These are phyloP conservation scores for Eupithecia exiguata DNA, from an alignment of 2,888 invertebrate species.

Conservation along the genomic window DNA sequence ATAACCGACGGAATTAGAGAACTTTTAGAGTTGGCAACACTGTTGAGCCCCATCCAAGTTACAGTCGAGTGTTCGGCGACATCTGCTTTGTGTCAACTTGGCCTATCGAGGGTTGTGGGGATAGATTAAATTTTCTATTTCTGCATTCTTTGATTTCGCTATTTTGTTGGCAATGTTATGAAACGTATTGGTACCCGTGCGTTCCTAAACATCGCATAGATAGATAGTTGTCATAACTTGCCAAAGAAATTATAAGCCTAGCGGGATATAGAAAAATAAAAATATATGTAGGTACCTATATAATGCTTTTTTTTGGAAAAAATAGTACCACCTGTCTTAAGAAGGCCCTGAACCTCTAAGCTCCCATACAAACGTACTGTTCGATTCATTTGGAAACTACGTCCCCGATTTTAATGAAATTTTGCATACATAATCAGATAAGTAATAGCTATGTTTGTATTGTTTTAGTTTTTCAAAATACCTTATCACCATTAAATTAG, in stretches of 20 bases:
- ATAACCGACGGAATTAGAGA: conserved; percentile 37
- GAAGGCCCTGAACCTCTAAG: too few species aligned
- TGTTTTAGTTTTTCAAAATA: too few species aligned
- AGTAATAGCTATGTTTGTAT: too few species aligned
- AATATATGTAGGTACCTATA: too few species aligned
- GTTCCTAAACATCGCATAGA: background rate
- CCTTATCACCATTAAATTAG: too few species aligned
- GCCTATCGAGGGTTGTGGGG: conserved; percentile 21
- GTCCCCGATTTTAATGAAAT: too few species aligned
- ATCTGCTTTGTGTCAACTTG: conserved; percentile 46
- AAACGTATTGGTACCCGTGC: background rate
- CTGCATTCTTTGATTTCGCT: background rate
- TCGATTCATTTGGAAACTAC: too few species aligned
- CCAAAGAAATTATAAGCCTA: background rate
- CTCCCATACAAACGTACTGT: too few species aligned
- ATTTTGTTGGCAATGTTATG: background rate
- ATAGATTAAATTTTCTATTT: conserved; percentile 2
- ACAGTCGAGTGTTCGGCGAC: conserved; percentile 36
- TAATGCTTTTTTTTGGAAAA: too few species aligned
- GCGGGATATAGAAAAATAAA: too few species aligned
- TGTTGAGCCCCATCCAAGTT: conserved; percentile 38
- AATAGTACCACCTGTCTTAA: too few species aligned
- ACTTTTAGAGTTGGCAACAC: conserved; percentile 37
- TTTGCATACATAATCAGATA: too few species aligned
- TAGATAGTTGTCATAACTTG: background rate